Conservation (phyloP, 2,888 invertebrate genomes). For the Trachelus troglodyta region DNA sequence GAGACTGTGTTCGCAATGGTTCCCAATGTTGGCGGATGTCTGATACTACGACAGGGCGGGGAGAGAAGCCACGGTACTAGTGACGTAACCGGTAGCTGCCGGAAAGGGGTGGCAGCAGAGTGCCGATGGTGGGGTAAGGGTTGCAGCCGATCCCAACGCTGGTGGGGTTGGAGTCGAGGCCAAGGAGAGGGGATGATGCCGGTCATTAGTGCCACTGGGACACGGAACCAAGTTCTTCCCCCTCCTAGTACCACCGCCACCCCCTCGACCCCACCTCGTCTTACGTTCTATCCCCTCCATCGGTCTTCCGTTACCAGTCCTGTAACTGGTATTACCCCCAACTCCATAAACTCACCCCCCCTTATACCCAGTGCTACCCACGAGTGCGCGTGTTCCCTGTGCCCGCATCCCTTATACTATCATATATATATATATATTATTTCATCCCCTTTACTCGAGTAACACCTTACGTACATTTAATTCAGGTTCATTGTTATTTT, state of each 20-base stretch:
- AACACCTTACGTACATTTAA: background rate
- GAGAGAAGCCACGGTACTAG: conserved; percentile 19
- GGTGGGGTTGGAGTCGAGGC: conserved; percentile 28
- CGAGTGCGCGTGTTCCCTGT: too few relatives aligned
- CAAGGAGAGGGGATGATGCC: conserved; percentile 33
- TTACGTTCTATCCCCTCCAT: too few relatives aligned
- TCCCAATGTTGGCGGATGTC: conserved; percentile 27
- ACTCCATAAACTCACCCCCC: too few relatives aligned
- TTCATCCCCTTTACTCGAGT: background rate
- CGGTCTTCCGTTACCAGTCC: too few relatives aligned
- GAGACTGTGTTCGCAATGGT: conserved; percentile 46
- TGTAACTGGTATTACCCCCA: too few relatives aligned
- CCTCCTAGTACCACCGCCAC: background rate
- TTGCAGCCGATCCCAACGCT: background rate
- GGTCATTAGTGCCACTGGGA: conserved; percentile 62
- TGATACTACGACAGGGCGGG: conserved; percentile 19
- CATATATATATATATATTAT: too few relatives aligned
- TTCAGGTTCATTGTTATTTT: background rate
- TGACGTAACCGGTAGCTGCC: background rate
- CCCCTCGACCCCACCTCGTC: background rate
- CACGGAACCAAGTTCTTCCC: conserved; percentile 44
- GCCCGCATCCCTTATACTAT: too few relatives aligned
- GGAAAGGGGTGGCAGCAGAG: conserved; percentile 29
- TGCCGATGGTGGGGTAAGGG: conserved; percentile 29
- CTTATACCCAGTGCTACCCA: too few relatives aligned